Evolutionary conservation across 2,888 invertebrate genomes (phyloP).

Genomic region (Mycalesis mineus): DNA sequence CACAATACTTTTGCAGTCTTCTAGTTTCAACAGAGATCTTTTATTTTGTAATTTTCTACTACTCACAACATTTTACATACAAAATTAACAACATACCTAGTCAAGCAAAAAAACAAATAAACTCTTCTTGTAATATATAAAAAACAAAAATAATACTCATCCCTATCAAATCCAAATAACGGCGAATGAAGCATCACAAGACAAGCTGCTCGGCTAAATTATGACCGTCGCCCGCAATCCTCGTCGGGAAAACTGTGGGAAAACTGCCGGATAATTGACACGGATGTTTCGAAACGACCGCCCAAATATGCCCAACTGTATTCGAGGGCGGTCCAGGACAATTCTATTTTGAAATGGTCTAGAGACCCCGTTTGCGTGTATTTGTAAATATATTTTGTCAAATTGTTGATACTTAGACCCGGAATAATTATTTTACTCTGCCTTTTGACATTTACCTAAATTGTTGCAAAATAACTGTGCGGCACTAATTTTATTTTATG

Average conservation of each 20-base stretch:
- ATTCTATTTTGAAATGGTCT: conserved; percentile 26
- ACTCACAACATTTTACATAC: too few species aligned
- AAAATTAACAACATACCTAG: too few species aligned
- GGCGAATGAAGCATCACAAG: conserved; percentile 46
- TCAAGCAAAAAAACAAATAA: too few species aligned
- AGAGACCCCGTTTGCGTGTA: conserved; percentile 6
- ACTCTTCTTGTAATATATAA: too few species aligned
- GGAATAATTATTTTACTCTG: conserved; percentile 5
- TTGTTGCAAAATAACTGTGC: not conserved
- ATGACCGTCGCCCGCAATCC: conserved; percentile 64
- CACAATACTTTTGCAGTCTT: too few species aligned
- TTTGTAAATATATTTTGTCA: not conserved
- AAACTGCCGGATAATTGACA: conserved; percentile 71
- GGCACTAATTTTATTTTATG: not conserved
- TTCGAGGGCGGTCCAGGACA: conserved; percentile 25
- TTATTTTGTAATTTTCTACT: too few species aligned
- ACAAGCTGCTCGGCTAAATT: conserved; percentile 54
- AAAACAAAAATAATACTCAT: too few species aligned
- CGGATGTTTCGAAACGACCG: conserved; percentile 56
- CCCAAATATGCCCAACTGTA: conserved; percentile 33
- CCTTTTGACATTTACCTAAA: not conserved
- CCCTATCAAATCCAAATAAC: conserved; percentile 61
- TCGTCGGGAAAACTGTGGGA: conserved; percentile 41
- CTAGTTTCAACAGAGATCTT: too few species aligned
- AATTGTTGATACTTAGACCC: conserved; percentile 5